Evolutionary conservation across 2,113 vertebrate species (phyloP).

Genomic region (Vulpes ferrilata): DNA sequence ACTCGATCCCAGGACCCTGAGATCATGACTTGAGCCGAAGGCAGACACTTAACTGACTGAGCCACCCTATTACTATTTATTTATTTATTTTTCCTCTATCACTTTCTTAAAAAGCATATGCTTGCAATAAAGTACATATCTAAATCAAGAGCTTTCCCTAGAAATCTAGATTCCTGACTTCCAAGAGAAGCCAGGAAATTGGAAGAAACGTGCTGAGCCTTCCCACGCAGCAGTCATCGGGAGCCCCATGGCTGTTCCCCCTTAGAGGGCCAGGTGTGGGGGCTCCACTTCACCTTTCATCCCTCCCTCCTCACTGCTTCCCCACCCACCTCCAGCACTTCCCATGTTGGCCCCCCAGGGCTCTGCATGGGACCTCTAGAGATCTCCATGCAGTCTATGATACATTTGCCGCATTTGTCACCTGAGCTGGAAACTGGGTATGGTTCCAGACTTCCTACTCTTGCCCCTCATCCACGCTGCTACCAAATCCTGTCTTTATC

Average conservation of each 20-base stretch:
- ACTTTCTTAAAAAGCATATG: not conserved
- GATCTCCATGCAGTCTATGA: not conserved
- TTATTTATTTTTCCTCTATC: no score
- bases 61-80: no score
- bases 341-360: not conserved
- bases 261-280: not conserved
- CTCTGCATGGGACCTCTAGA: not conserved
- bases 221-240: not conserved
- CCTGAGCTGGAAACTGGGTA: not conserved
- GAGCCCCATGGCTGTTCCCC: not conserved
- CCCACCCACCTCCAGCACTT: not conserved
- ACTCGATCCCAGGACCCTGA: no score
- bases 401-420: not conserved
- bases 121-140: not conserved
- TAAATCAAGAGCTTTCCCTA: slow-evolving; percentile 12
- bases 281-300: not conserved
- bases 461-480: not conserved
- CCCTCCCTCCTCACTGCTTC: not conserved
- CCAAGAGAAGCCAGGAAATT: not conserved
- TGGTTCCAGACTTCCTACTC: not conserved
- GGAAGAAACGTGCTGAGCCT: not conserved
- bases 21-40: no score
- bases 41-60: no score
- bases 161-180: not conserved
- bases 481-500: not conserved